Evolutionary conservation across 2,797 vertebrate species (phyloP).

Genomic region (Tympanoctomys barrerae): DNA sequence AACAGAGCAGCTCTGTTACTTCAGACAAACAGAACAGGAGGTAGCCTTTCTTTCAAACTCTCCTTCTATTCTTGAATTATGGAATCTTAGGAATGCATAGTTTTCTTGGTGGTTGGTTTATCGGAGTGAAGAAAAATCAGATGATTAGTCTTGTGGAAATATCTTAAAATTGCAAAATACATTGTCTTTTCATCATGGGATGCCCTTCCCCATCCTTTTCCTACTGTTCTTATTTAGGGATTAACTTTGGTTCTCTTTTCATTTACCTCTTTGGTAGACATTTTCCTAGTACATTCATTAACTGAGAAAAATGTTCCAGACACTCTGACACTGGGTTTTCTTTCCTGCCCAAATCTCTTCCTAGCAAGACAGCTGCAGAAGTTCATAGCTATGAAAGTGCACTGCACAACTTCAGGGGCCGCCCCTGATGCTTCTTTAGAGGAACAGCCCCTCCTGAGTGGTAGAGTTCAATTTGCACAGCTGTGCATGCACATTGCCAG

Average conservation of each 20-base stretch:
- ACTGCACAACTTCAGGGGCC: not conserved
- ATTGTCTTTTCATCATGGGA: not conserved
- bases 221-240: not conserved
- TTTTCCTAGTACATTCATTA: constrained; percentile 28
- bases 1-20: not conserved
- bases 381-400: not conserved
- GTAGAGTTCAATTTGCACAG: not conserved
- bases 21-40: not conserved
- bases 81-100: not conserved
- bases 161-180: not conserved
- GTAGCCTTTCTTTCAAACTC: not conserved
- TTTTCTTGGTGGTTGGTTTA: not conserved
- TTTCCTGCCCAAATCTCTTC: constrained; percentile 35
- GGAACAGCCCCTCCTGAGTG: not conserved
- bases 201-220: rapidly evolving
- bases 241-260: not conserved
- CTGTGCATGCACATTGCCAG: not conserved
- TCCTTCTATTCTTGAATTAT: not conserved
- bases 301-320: constrained; percentile 50
- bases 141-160: not conserved
- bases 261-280: not conserved
- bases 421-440: not conserved
- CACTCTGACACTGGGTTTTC: not conserved
- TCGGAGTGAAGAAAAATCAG: constrained; percentile 16
- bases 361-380: not conserved